Evolutionary conservation across 1,140 invertebrate genomes (phyloP).

Genomic region (Lepidurus apus): DNA sequence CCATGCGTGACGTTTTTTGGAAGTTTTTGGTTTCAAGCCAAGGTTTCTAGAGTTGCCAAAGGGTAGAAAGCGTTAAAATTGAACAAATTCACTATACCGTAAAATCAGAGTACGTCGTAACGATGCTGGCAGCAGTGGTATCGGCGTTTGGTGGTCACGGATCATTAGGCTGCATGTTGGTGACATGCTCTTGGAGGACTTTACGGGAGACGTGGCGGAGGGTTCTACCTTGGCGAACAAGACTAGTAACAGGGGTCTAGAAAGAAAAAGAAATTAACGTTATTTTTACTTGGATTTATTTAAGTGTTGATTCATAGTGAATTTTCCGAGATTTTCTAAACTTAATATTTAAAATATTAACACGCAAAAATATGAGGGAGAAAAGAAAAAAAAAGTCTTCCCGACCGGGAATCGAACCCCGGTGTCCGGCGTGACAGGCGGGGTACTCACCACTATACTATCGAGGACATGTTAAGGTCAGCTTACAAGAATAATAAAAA

Average conservation of each 20-base stretch:
- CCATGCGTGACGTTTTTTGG: no score
- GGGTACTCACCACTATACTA: constrained; percentile 54
- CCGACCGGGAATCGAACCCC: constrained; percentile 52
- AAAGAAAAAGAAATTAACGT: background rate
- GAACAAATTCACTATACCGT: background rate
- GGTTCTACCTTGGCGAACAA: background rate
- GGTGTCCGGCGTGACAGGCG: constrained; percentile 54
- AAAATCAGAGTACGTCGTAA: constrained; percentile 9
- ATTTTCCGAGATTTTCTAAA: no score
- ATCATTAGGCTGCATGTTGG: background rate
- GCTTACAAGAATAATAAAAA: no score
- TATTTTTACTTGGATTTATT: no score
- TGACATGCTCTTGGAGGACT: background rate
- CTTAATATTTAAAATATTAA: no score
- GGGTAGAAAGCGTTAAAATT: background rate
- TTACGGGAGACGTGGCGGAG: background rate
- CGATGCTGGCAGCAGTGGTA: background rate
- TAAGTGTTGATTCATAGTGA: no score
- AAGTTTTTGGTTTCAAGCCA: background rate
- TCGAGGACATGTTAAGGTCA: constrained; percentile 43
- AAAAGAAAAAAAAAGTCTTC: constrained; percentile 39
- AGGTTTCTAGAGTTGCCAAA: background rate
- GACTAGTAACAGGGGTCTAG: background rate
- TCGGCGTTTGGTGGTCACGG: background rate
- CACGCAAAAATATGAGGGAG: no score